A percentile compares a stretch with the other conserved stretches of the same genome.
These are phyloP conservation scores for Acanthurus leucopareius DNA, from an alignment of 2,797 vertebrate species.

Conservation along the genomic window DNA sequence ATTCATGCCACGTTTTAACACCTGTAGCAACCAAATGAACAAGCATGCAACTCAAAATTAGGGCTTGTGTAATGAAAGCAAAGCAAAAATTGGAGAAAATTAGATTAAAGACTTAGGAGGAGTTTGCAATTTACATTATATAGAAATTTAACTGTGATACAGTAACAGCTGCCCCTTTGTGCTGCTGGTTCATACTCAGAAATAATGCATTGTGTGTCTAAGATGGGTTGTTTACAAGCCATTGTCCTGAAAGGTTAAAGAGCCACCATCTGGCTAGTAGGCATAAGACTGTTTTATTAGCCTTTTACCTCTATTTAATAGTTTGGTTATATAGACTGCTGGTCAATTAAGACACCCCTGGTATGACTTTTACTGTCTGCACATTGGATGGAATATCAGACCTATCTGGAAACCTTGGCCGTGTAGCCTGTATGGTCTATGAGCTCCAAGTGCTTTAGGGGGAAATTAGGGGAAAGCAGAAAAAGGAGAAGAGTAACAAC, in stretches of 20 bases:
- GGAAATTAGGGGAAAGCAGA: conserved; percentile 6
- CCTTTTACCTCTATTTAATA: conserved; percentile 43
- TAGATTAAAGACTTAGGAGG: neutral
- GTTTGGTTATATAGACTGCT: conserved; percentile 28
- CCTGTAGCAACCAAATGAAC: neutral
- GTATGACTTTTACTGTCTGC: conserved; percentile 32
- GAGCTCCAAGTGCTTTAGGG: conserved; percentile 4
- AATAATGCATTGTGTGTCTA: neutral
- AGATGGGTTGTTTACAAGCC: conserved; percentile 19
- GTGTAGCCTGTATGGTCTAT: conserved; percentile 2
- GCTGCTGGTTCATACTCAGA: neutral
- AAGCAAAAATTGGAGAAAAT: neutral
- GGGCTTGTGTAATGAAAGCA: neutral
- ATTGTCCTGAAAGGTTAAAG: conserved; percentile 27
- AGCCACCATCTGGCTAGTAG: conserved; percentile 55
- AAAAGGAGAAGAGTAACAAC: conserved; percentile 6
- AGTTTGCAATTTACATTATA: neutral
- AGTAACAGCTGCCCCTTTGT: conserved; percentile 8
- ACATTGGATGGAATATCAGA: conserved; percentile 11
- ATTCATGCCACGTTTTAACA: accelerated
- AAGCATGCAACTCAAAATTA: neutral
- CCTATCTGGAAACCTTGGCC: conserved; percentile 12
- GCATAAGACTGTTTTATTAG: conserved; percentile 50
- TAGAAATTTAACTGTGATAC: neutral
- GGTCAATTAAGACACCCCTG: conserved; percentile 46